phyloP scores from a whole-genome alignment of 2,888 invertebrate species.

The Cylloceria caligata region DNA sequence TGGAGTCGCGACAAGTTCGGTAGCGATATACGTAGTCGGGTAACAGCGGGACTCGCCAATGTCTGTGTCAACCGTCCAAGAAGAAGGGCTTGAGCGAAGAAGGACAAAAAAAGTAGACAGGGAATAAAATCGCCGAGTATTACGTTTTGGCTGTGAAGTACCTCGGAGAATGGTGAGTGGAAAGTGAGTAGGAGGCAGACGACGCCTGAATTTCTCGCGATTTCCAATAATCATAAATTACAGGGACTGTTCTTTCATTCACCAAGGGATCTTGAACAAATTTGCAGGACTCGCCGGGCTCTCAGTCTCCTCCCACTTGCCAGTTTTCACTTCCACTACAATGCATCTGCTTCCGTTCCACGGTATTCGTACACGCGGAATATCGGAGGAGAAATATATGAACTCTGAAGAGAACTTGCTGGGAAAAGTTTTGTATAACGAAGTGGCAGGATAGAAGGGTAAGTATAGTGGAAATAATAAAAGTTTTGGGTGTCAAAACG shows the following conservation, averaged over 20 bases:
- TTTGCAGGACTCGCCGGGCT: conserved; percentile 25
- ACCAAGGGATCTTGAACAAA: conserved; percentile 7
- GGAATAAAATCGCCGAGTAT: conserved; percentile 49
- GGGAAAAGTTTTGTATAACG: conserved; percentile 3
- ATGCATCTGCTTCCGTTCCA: conserved; percentile 40
- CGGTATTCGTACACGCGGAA: conserved; percentile 26
- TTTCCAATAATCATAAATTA: conserved; percentile 61
- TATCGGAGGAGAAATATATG: conserved; percentile 16
- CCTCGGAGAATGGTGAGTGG: conserved; percentile 21
- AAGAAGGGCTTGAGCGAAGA: conserved; percentile 8
- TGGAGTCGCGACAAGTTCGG: conserved; percentile 25
- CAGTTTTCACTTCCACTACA: conserved; percentile 21
- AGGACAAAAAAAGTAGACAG: conserved; percentile 25
- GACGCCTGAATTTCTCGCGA: conserved; percentile 36
- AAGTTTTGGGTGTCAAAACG: background rate
- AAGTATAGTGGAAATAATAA: background rate
- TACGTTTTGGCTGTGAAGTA: conserved; percentile 40
- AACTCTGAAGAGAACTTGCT: background rate
- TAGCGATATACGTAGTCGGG: conserved; percentile 7
- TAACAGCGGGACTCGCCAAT: background rate
- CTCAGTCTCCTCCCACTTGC: background rate
- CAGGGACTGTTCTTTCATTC: conserved; percentile 35
- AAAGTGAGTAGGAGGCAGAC: conserved; percentile 14
- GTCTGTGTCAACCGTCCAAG: background rate
- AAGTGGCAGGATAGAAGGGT: background rate